These are phyloP conservation scores for Ophion ellenae DNA, from an alignment of 2,888 invertebrate genomes.

Conservation along the genomic window DNA sequence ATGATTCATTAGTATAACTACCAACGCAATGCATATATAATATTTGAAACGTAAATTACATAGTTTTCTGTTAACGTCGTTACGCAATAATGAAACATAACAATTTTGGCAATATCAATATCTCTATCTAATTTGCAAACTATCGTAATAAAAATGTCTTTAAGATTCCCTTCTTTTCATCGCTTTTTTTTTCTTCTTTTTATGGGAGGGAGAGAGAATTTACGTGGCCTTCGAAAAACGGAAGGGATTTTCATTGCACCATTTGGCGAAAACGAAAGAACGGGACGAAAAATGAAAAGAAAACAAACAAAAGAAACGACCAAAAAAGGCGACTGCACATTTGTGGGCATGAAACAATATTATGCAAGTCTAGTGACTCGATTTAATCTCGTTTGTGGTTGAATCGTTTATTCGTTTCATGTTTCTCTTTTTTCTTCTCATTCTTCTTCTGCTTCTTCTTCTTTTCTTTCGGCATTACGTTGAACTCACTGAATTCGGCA, in stretches of 20 bases:
- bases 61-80: slow-evolving; percentile 35
- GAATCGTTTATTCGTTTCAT: slow-evolving; percentile 20
- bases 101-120: slow-evolving; percentile 46
- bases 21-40: slow-evolving; percentile 52
- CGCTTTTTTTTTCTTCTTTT: background rate
- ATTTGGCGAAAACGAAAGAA: slow-evolving; percentile 34
- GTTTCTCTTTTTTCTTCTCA: background rate
- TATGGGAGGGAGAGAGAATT: slow-evolving; percentile 47
- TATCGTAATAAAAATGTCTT: slow-evolving; percentile 26
- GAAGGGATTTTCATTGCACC: slow-evolving; percentile 54
- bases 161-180: too few relatives aligned
- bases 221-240: slow-evolving; percentile 23
- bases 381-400: slow-evolving; percentile 12
- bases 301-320: background rate
- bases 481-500: slow-evolving; percentile 66
- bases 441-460: slow-evolving; percentile 5
- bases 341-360: too few relatives aligned
- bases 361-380: background rate
- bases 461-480: slow-evolving; percentile 44
- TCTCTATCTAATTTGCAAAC: slow-evolving; percentile 26
- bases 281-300: background rate
- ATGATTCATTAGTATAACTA: too few relatives aligned
- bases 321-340: too few relatives aligned
- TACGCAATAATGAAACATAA: slow-evolving; percentile 50
- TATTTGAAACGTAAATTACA: slow-evolving; percentile 56